Percentiles rank a stretch among this genome's conserved stretches.
These are phyloP conservation scores for Palythoa caribaeorum DNA, from an alignment of 92 coral and sea anemone genomes.

Conservation along the genomic window DNA sequence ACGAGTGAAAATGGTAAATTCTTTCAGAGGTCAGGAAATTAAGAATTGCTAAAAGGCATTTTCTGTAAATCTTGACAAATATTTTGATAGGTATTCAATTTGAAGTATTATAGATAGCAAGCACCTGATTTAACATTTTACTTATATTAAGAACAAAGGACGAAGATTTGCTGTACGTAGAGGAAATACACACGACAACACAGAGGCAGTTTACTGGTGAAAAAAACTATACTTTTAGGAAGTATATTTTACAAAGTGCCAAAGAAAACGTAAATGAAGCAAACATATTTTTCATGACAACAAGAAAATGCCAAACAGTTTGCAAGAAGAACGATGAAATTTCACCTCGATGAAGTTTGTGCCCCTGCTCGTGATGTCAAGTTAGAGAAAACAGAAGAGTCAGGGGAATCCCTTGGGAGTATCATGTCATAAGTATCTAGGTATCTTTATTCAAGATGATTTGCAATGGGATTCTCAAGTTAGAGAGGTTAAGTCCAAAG, in stretches of 20 bases:
- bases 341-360: not conserved
- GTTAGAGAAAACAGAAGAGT: not conserved
- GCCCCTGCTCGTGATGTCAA: not conserved
- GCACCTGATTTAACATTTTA: no score
- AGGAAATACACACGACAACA: not conserved
- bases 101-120: no score
- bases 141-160: not conserved
- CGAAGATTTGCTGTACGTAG: not conserved
- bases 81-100: no score
- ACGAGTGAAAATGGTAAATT: no score
- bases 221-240: not conserved
- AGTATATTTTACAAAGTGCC: not conserved
- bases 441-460: constrained; percentile 25
- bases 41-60: no score
- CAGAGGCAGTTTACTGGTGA: not conserved
- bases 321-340: not conserved
- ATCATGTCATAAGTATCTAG: not conserved
- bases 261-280: not conserved
- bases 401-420: not conserved
- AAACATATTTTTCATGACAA: no score
- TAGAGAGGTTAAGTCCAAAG: not conserved
- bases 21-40: no score
- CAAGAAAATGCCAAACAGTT: not conserved
- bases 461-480: not conserved
- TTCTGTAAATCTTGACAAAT: no score